phyloP scores from a whole-genome alignment of 2,797 vertebrate species.

The Ptychobarbus kaznakovi region DNA sequence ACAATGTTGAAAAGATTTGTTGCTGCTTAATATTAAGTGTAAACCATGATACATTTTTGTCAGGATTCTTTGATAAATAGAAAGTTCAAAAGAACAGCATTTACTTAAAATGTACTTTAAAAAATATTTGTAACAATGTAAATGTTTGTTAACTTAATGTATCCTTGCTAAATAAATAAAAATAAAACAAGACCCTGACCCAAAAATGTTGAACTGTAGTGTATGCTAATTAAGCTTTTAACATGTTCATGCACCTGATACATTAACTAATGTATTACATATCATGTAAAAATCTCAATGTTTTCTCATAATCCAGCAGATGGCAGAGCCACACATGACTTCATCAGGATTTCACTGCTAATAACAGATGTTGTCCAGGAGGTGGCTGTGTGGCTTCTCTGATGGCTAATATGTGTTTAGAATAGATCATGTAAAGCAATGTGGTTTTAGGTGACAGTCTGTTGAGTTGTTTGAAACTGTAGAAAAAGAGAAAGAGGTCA shows the following conservation, averaged over 20 bases:
- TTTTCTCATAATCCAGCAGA: constrained; percentile 29
- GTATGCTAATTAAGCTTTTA: not conserved
- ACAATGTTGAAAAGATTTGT: no score
- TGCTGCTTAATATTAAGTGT: not conserved
- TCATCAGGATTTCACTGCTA: not conserved
- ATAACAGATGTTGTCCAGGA: constrained; percentile 23
- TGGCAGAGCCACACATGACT: not conserved
- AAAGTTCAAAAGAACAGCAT: not conserved
- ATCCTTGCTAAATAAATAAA: not conserved
- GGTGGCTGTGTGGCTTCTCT: constrained; percentile 22
- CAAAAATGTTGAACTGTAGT: not conserved
- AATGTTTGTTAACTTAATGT: not conserved
- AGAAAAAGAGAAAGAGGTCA: not conserved
- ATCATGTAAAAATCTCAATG: not conserved
- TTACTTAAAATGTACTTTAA: not conserved
- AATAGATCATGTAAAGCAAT: not conserved
- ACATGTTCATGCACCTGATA: not conserved
- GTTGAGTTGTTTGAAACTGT: not conserved
- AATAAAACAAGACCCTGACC: not conserved
- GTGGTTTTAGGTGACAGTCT: constrained; percentile 39
- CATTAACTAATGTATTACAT: not conserved
- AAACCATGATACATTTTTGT: not conserved
- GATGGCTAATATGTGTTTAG: not conserved
- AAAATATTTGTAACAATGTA: not conserved
- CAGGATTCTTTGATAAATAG: no score